phyloP scores from a whole-genome alignment of 37 sponge, comb jelly and placozoan species.

The Ianthella basta region DNA sequence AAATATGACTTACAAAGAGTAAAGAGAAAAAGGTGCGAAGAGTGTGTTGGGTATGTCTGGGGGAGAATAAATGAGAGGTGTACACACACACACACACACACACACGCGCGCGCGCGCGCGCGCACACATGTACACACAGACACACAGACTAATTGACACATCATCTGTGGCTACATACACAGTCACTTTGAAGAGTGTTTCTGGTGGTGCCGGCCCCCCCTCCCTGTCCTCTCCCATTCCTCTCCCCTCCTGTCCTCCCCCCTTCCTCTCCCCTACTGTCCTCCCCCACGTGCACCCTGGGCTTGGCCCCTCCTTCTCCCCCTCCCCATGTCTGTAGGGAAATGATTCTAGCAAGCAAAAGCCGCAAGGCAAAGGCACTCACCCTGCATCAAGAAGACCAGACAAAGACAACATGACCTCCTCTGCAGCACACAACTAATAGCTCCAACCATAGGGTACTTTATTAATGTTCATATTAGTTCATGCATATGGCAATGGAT shows the following conservation, averaged over 20 bases:
- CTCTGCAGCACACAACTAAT: no score
- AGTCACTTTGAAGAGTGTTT: background rate
- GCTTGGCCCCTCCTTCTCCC: background rate
- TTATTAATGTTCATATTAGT: no score
- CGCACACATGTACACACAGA: no score
- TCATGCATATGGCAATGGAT: no score
- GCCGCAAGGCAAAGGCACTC: background rate
- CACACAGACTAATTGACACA: no score
- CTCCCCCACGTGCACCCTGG: background rate
- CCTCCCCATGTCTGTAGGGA: conserved; percentile 16
- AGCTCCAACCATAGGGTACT: no score
- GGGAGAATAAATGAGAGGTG: no score
- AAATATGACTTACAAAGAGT: conserved; percentile 81
- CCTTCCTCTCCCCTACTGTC: background rate
- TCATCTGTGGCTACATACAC: no score
- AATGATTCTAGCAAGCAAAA: conserved; percentile 34
- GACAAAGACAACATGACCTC: no score
- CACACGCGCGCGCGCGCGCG: no score
- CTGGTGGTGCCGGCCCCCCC: background rate
- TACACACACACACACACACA: no score
- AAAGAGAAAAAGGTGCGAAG: conserved; percentile 48
- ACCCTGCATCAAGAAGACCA: no score
- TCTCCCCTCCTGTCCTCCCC: background rate
- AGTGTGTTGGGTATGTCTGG: background rate
- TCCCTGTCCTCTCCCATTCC: conserved; percentile 17